Conservation (phyloP, 2,113 vertebrate species). For the Burhinus oedicnemus region DNA sequence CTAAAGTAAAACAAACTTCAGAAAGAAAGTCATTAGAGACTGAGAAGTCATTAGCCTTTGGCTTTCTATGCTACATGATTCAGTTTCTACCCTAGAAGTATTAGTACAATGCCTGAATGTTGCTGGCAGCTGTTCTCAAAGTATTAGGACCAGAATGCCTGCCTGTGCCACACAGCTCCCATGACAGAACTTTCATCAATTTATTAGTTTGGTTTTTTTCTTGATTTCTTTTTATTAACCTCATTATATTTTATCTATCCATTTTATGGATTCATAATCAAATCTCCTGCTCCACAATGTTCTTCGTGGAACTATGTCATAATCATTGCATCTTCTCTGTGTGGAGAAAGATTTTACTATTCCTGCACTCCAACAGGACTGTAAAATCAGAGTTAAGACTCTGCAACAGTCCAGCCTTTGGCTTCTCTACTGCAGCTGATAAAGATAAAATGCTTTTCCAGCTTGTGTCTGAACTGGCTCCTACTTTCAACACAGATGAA, state of each 20-base stretch:
- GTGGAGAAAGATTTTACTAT: not conserved
- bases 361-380: not conserved
- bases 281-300: not conserved
- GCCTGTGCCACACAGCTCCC: not conserved
- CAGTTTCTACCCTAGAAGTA: not conserved
- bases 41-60: not conserved
- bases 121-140: not conserved
- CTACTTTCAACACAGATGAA: constrained; percentile 1
- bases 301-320: not conserved
- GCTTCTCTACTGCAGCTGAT: not conserved
- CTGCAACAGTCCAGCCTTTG: not conserved
- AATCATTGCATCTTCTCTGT: not conserved
- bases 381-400: not conserved
- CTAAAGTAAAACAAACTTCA: not conserved
- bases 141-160: not conserved
- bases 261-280: not conserved
- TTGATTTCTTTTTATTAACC: not conserved
- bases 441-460: not conserved
- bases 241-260: not conserved
- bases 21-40: not conserved
- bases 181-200: not conserved
- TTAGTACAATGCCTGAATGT: not conserved
- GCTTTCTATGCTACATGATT: not conserved
- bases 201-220: not conserved
- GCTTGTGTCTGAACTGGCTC: not conserved